phyloP scores from a whole-genome alignment of 2,113 vertebrate genomes.

The Pseudorasbora parva region DNA sequence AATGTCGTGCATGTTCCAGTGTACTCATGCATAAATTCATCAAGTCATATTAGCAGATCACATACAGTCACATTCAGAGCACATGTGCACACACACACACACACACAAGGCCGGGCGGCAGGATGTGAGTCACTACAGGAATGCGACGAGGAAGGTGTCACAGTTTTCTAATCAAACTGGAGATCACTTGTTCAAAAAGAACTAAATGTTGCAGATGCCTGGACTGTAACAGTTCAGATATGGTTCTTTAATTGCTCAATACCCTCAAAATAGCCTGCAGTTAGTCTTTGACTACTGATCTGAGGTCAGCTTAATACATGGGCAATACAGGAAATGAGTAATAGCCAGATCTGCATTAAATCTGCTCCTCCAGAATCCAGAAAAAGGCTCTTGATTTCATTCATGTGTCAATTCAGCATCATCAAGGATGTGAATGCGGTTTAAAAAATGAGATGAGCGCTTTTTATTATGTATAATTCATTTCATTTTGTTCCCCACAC shows the following conservation, averaged over 20 bases:
- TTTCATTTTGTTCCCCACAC: neutral
- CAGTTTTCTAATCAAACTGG: neutral
- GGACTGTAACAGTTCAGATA: neutral
- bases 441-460: neutral
- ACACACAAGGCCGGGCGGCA: conserved; percentile 48
- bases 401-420: neutral
- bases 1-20: neutral
- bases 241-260: neutral
- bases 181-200: neutral
- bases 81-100: neutral
- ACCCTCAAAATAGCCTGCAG: neutral
- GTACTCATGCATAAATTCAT: conserved; percentile 5
- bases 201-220: neutral
- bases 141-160: conserved; percentile 23
- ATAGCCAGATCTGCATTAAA: neutral
- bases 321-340: neutral
- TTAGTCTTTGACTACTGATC: neutral
- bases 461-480: neutral
- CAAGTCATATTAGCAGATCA: neutral
- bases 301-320: neutral
- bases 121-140: conserved; percentile 67
- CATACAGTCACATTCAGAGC: conserved; percentile 20
- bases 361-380: neutral
- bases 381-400: neutral
- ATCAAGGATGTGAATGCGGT: neutral